Evolutionary conservation across 2,888 invertebrate genomes (phyloP).

Genomic region (Pterostichus madidus): DNA sequence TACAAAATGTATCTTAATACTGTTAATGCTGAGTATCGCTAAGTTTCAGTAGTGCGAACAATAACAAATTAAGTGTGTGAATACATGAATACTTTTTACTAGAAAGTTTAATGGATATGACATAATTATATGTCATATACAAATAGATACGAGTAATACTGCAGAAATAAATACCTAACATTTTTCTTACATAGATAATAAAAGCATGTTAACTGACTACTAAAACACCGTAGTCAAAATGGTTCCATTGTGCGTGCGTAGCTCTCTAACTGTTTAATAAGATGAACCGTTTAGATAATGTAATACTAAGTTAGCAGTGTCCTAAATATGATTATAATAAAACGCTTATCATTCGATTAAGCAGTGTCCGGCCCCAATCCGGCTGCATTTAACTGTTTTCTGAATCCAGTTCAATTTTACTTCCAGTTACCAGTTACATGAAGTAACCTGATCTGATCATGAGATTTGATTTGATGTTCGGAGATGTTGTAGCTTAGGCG

Average conservation of each 20-base stretch:
- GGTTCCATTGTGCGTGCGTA: constrained; percentile 42
- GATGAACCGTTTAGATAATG: constrained; percentile 63
- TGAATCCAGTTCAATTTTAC: constrained; percentile 33
- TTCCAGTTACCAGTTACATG: constrained; percentile 1
- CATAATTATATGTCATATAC: too few relatives aligned
- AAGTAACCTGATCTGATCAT: constrained; percentile 29
- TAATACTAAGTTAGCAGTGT: constrained; percentile 54
- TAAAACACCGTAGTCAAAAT: constrained; percentile 45
- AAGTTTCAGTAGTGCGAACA: too few relatives aligned
- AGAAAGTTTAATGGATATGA: constrained; percentile 23
- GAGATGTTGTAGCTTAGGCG: constrained; percentile 14
- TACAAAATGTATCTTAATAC: too few relatives aligned
- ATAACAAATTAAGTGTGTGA: not conserved
- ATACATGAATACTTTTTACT: constrained; percentile 11
- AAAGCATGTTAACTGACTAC: constrained; percentile 24
- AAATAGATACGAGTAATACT: not conserved
- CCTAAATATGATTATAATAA: constrained; percentile 63
- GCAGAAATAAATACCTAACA: constrained; percentile 18
- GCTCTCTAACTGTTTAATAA: constrained; percentile 50
- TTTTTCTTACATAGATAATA: constrained; percentile 13
- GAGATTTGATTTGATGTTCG: constrained; percentile 22
- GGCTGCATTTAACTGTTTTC: constrained; percentile 49
- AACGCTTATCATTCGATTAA: constrained; percentile 59
- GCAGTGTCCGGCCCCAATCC: constrained; percentile 16
- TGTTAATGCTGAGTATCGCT: not conserved